Evolutionary conservation across 2,113 vertebrate genomes (phyloP).

Genomic region (Hippocampus zosterae): DNA sequence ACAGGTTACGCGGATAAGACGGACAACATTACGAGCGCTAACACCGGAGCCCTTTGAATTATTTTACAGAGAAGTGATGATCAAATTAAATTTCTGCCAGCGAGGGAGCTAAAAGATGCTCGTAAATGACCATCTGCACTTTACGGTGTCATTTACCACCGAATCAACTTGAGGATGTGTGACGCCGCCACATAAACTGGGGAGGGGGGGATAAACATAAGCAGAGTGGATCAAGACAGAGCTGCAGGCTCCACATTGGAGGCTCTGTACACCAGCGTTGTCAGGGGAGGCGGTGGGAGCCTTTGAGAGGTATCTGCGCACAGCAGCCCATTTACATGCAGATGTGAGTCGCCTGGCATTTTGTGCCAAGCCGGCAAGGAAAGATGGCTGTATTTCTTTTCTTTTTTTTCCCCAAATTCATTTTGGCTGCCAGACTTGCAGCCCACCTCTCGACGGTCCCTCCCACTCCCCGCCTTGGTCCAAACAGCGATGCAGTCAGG

Average conservation of each 20-base stretch:
- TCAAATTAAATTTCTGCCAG: not conserved
- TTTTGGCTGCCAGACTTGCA: slow-evolving; percentile 30
- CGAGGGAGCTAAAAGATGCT: slow-evolving; percentile 1
- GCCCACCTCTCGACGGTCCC: slow-evolving; percentile 7
- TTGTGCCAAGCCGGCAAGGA: slow-evolving; percentile 22
- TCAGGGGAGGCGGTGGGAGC: slow-evolving; percentile 35
- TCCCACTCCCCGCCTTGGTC: slow-evolving; percentile 9
- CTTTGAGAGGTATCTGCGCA: slow-evolving; percentile 44
- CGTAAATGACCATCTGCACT: slow-evolving; percentile 4
- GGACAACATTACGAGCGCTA: slow-evolving; percentile 1
- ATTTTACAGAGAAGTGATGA: not conserved
- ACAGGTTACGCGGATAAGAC: slow-evolving; percentile 28
- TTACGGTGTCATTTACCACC: slow-evolving; percentile 15
- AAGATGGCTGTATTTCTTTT: slow-evolving; percentile 22
- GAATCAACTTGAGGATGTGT: slow-evolving; percentile 16
- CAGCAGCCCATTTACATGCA: slow-evolving; percentile 58
- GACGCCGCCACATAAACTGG: slow-evolving; percentile 7
- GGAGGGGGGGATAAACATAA: slow-evolving; percentile 12
- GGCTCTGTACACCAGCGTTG: slow-evolving; percentile 30
- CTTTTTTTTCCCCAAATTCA: slow-evolving; percentile 6
- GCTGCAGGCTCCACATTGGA: slow-evolving; percentile 18
- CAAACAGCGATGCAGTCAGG: slow-evolving; percentile 22
- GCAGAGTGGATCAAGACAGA: slow-evolving; percentile 14
- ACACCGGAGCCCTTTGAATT: not conserved
- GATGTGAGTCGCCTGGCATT: slow-evolving; percentile 44